Evolutionary conservation across 2,888 invertebrate species (phyloP).

Genomic region (Netelia melanura): DNA sequence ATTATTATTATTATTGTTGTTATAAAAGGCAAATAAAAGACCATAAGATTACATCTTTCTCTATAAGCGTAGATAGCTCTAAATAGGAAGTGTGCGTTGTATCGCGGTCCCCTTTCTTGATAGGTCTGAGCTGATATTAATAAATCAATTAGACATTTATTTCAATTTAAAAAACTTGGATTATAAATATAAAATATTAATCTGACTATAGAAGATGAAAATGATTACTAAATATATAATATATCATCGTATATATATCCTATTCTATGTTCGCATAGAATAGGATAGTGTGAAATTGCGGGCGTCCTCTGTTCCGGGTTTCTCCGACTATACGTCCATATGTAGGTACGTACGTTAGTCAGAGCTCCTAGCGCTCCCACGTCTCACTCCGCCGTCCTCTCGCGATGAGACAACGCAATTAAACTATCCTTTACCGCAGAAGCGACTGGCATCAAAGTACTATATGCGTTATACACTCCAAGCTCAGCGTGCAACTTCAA

Average conservation of each 20-base stretch:
- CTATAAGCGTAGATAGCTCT: no score
- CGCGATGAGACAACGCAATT: constrained; percentile 73
- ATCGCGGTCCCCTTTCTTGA: no score
- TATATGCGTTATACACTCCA: constrained; percentile 17
- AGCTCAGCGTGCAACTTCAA: constrained; percentile 12
- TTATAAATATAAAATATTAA: no score
- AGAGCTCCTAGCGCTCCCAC: constrained; percentile 26
- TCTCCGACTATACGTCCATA: constrained; percentile 2
- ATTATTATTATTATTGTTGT: no score
- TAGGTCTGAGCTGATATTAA: no score
- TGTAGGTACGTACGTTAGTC: neutral
- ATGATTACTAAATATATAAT: no score
- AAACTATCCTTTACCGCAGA: constrained; percentile 76
- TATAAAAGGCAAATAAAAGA: no score
- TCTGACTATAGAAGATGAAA: no score
- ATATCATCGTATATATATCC: neutral
- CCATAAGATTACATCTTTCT: no score
- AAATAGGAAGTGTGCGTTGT: no score
- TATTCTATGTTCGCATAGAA: neutral
- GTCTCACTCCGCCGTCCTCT: neutral
- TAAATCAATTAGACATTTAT: no score
- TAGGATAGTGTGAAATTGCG: constrained; percentile 13
- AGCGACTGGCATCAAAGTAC: constrained; percentile 55
- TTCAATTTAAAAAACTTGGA: no score
- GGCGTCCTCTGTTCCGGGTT: neutral